Conservation (phyloP, 1,140 invertebrate species). For the Danaus melanippus region DNA sequence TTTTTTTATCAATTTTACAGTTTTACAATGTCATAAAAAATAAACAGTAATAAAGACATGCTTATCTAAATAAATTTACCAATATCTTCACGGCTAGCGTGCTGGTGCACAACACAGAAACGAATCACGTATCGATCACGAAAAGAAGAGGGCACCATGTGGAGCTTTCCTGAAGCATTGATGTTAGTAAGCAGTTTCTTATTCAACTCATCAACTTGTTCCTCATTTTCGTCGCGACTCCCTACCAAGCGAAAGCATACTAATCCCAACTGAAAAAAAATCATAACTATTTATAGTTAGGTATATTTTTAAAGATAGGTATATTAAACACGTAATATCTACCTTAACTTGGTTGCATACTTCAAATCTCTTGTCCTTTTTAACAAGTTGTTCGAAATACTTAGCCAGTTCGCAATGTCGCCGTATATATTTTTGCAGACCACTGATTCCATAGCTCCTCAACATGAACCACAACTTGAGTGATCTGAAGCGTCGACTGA, state of each 20-base stretch:
- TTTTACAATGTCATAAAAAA: not conserved
- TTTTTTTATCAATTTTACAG: not conserved
- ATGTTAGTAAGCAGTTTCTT: constrained; percentile 94
- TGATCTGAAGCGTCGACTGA: constrained; percentile 93
- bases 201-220: constrained; percentile 80
- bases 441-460: constrained; percentile 93
- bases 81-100: constrained; percentile 91
- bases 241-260: constrained; percentile 91
- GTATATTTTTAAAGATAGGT: too few relatives aligned
- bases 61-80: constrained; percentile 65
- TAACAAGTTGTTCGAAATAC: constrained; percentile 89
- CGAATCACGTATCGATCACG: constrained; percentile 94
- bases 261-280: constrained; percentile 77
- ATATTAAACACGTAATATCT: constrained; percentile 16
- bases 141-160: constrained; percentile 96
- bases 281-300: not conserved
- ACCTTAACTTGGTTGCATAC: constrained; percentile 97
- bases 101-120: constrained; percentile 95
- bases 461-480: constrained; percentile 99
- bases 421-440: constrained; percentile 93
- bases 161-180: constrained; percentile 96
- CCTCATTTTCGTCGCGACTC: constrained; percentile 74
- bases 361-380: constrained; percentile 92
- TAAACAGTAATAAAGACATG: not conserved
- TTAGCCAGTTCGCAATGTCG: constrained; percentile 95